Base-by-base conservation (phyloP, 30 jellyfish, hydroid and myxozoan species). In the Hydra vulgaris region DNA sequence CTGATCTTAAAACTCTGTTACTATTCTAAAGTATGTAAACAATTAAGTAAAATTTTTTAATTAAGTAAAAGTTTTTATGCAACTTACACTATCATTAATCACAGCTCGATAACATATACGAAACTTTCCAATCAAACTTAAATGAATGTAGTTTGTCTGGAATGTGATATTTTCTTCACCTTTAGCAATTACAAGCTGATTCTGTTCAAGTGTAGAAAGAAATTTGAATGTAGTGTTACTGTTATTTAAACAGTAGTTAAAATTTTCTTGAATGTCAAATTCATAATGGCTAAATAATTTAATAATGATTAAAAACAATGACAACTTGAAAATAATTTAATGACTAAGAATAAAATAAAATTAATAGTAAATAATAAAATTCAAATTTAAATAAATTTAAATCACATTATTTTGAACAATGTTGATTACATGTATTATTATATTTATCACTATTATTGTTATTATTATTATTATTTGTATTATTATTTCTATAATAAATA, bases 41-140 rank as follows among this genome's bases (percentile, higher is more conserved):
- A n/a, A n/a, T n/a, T n/a, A n/a, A n/a, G n/a, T n/a, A n/a, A n/a
- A n/a, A n/a, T n/a, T n/a, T n/a, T n/a, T n/a, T n/a, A n/a, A n/a
- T n/a, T n/a, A n/a, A n/a, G n/a, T n/a, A n/a, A n/a, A n/a, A n/a
- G n/a, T n/a, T n/a, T n/a, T n/a, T n/a, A 7, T 21, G 25, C 23
- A 1, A 78, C 26, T 12, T 21, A 54, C 0, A 23, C 74, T 0
- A 22, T 53, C n/a, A 18, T 21, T 24, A 73, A 81, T 56, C 40
- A 83, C 89, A 21, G 89, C 96, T 26, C 84, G 55, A 73, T 70
- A 88, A 70, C 96, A 88, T 21, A 88, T 8, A 18, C 80, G 79
- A 77, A 18, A 78, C 24, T 82, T 77, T 27, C 89, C 96, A 54
- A 88, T 27, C 16, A 87, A 77, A n/a, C 76, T 72, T 24, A 86